Evolutionary conservation across 2,888 invertebrate genomes (phyloP).

Genomic region (Spisula subtruncata): DNA sequence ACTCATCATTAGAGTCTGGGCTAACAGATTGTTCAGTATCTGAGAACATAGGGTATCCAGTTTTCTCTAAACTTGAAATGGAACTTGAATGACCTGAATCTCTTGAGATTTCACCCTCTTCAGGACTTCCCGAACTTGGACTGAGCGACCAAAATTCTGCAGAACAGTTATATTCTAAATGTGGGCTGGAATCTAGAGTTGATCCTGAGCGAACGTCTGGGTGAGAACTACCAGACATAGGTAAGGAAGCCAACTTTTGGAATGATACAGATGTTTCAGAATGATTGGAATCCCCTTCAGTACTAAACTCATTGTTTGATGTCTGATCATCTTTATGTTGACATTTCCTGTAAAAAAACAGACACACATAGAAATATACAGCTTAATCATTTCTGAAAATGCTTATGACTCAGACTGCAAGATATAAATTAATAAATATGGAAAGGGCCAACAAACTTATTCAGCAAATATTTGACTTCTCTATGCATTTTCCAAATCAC

Average conservation of each 20-base stretch:
- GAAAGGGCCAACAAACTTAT: too few relatives aligned
- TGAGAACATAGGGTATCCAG: not conserved
- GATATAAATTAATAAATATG: too few relatives aligned
- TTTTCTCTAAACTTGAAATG: conserved; percentile 46
- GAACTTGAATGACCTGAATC: conserved; percentile 68
- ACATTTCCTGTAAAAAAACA: not conserved
- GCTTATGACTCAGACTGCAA: too few relatives aligned
- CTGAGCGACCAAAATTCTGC: conserved; percentile 68
- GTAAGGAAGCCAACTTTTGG: not conserved
- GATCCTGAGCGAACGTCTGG: not conserved
- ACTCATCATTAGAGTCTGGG: conserved; percentile 12
- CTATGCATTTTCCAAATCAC: too few relatives aligned
- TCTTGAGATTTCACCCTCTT: conserved; percentile 5
- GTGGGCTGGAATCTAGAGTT: not conserved
- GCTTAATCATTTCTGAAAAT: not conserved
- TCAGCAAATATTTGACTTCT: too few relatives aligned
- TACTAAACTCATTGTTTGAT: not conserved
- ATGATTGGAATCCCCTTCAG: not conserved
- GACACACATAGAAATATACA: too few relatives aligned
- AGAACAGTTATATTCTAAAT: conserved; percentile 45
- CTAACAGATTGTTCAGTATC: not conserved
- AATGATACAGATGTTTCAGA: not conserved
- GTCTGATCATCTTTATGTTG: not conserved
- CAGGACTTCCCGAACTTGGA: conserved; percentile 26
- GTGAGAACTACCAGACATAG: not conserved